Conservation (phyloP, 2,113 vertebrate genomes). For the Copsychus sechellarum region DNA sequence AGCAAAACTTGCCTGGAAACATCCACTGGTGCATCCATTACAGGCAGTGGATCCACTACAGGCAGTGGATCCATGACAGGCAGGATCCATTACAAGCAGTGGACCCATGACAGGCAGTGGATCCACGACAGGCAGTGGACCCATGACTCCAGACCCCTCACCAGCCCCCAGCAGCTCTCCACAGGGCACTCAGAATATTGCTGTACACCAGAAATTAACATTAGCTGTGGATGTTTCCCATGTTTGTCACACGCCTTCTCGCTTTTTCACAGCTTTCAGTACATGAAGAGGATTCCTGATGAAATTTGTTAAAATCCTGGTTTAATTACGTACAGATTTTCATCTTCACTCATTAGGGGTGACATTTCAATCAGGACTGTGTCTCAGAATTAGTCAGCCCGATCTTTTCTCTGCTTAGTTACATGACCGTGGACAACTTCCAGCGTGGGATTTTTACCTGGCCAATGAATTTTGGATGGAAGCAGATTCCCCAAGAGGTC, state of each 20-base stretch:
- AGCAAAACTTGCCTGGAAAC: not conserved
- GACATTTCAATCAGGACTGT: conserved; percentile 45
- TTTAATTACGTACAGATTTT: not conserved
- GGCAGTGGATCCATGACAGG: too few relatives aligned
- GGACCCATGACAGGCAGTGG: fast-evolving
- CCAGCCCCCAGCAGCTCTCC: not conserved
- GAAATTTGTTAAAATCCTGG: not conserved
- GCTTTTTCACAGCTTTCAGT: not conserved
- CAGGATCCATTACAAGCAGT: too few relatives aligned
- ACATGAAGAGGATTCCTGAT: not conserved
- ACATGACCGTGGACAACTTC: conserved; percentile 95
- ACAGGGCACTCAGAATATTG: fast-evolving
- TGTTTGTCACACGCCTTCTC: not conserved
- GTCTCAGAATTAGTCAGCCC: not conserved
- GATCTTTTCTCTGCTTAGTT: conserved; percentile 73
- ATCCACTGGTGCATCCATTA: fast-evolving
- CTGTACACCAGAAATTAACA: fast-evolving
- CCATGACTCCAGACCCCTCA: fast-evolving
- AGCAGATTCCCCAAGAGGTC: conserved; percentile 81
- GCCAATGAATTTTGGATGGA: conserved; percentile 98
- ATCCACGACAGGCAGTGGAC: fast-evolving
- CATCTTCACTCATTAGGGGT: conserved; percentile 25
- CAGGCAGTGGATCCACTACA: fast-evolving
- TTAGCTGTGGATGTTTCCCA: fast-evolving
- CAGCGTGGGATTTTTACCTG: conserved; percentile 95